Base-by-base conservation (phyloP, 2,888 invertebrate genomes). In the Eristalis arbustorum region DNA sequence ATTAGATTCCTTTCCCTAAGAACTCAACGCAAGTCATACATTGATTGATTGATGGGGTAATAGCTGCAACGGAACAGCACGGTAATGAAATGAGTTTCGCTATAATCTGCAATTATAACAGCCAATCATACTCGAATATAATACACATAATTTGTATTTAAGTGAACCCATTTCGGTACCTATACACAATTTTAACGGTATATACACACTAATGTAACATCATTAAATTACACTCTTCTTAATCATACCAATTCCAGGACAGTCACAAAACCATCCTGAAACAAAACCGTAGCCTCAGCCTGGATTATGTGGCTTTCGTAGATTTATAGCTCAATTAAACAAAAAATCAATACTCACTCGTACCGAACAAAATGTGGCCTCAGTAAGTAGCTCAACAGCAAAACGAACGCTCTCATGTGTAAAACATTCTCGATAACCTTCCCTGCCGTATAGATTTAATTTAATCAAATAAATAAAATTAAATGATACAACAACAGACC, bases 381-480 rank as follows among this genome's bases (percentile, higher is more conserved):
- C 23, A 71, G 23, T 61, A 37, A 71, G 37, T 66, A 37, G 64
- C 28, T 61, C 37, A 37, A 56, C 59, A 23, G 31, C 56, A 62
- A 67, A 80, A 42, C 42, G 14, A 66, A 57, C 64, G 49, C 64
- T 66, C 49, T 34, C 59, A 78, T 69, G 68, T 69, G 61, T 64
- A 57, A 67, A 80, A 59, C 63, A 67, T 75, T 67, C 31, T 69
- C 80, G 71, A 80, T 84, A 80, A 72, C 40, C 37, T 56, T 23
- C 25, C 56, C 63, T n/a, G 61, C 11, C 66, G 22, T 56, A 71
- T 71, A 59, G 23, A 57, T 76, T 85, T 82, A 69, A 85, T 82
- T 82, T 67, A 85, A 85, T 85, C 71, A 56, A 82, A 82, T 63
- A 80, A 80, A 80, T 64, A 42, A 22, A 73, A 74, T 80, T 76